phyloP scores from a whole-genome alignment of 2,888 invertebrate species.

The Eueremaeus valkanovi region DNA sequence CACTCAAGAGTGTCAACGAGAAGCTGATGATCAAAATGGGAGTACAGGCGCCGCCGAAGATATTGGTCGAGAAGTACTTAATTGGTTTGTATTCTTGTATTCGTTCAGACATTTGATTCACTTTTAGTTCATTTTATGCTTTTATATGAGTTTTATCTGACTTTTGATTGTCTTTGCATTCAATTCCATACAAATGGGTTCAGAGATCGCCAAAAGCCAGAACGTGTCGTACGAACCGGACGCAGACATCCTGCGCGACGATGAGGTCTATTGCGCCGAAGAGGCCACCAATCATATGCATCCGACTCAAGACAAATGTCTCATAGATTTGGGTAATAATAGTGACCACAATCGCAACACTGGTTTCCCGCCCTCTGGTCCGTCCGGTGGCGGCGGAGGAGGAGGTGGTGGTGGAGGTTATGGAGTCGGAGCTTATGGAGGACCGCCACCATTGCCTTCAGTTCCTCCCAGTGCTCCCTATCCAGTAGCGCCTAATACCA shows the following conservation, averaged over 20 bases:
- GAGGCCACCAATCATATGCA: background rate
- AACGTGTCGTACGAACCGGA: constrained; percentile 93
- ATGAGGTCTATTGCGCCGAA: constrained; percentile 48
- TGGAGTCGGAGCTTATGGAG: background rate
- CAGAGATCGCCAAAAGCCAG: constrained; percentile 94
- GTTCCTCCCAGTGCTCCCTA: constrained; percentile 46
- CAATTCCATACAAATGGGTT: background rate
- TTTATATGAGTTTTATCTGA: background rate
- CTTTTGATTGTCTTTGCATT: background rate
- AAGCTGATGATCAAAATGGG: constrained; percentile 82
- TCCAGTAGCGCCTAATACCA: constrained; percentile 38
- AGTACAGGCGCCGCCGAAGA: constrained; percentile 89
- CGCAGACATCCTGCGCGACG: constrained; percentile 77
- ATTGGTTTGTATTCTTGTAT: constrained; percentile 43
- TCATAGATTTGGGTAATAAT: constrained; percentile 42
- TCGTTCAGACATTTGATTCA: background rate
- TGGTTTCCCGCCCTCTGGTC: constrained; percentile 7
- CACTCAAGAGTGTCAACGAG: constrained; percentile 75
- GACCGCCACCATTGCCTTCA: constrained; percentile 46
- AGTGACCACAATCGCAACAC: constrained; percentile 33
- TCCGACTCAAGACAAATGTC: constrained; percentile 36
- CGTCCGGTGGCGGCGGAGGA: constrained; percentile 6
- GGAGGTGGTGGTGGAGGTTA: background rate
- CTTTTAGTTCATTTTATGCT: background rate
- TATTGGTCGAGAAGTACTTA: constrained; percentile 78